phyloP scores from a whole-genome alignment of 2,113 vertebrate species.

The Apteryx mantelli region DNA sequence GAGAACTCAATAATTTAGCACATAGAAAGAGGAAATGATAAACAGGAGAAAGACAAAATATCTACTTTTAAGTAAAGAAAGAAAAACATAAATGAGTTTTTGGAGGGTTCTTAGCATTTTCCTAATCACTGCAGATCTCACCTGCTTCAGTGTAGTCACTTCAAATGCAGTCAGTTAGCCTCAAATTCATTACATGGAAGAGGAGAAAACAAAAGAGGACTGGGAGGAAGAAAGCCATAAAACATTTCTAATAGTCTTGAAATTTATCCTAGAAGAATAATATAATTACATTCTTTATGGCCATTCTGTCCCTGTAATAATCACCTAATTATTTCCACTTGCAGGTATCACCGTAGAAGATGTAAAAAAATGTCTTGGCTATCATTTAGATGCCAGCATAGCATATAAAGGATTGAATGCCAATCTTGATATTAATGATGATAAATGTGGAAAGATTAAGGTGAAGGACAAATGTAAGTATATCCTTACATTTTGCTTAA shows the following conservation, averaged over 20 bases:
- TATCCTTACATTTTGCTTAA: neutral
- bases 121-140: neutral
- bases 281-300: neutral
- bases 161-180: neutral
- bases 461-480: constrained; percentile 47
- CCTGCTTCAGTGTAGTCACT: neutral
- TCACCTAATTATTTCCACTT: constrained; percentile 31
- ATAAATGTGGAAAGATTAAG: constrained; percentile 27
- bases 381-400: constrained; percentile 12
- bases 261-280: neutral
- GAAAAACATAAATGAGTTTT: neutral
- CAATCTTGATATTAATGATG: accelerated
- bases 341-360: constrained; percentile 77
- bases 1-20: neutral
- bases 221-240: neutral
- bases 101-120: neutral
- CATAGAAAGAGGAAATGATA: neutral
- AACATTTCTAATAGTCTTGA: neutral
- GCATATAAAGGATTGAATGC: accelerated
- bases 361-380: constrained; percentile 80
- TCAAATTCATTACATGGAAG: neutral
- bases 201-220: neutral
- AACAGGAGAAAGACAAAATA: neutral
- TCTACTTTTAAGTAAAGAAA: neutral
- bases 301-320: neutral